Percentiles rank a stretch among this genome's conserved stretches.
Evolutionary conservation across 2,888 invertebrate genomes (phyloP).

Genomic region (Oscheius sp.): DNA sequence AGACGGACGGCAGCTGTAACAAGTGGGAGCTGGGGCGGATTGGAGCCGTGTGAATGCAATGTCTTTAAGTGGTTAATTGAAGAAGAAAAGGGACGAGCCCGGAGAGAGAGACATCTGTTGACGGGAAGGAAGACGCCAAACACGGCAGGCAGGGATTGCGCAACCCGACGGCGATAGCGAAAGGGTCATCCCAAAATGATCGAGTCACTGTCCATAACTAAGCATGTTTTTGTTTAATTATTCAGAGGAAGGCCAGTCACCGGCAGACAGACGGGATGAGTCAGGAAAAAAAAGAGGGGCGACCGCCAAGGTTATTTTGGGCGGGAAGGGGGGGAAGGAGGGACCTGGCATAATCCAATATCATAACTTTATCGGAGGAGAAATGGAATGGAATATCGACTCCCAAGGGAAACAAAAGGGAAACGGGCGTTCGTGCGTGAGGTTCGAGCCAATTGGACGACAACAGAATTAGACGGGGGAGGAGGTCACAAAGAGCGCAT

Average conservation of each 20-base stretch:
- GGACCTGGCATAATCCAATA: too few species aligned
- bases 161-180: constrained; percentile 23
- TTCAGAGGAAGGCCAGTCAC: background rate
- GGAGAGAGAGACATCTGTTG: constrained; percentile 30
- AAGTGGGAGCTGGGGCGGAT: background rate
- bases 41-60: constrained; percentile 15
- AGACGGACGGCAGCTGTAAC: constrained; percentile 5
- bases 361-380: too few species aligned
- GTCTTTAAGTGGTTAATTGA: constrained; percentile 34
- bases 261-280: background rate
- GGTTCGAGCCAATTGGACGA: constrained; percentile 3
- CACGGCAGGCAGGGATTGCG: constrained; percentile 25
- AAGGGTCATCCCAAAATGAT: background rate
- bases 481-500: constrained; percentile 11
- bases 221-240: background rate
- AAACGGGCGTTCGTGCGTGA: background rate
- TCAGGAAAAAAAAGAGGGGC: background rate
- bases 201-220: background rate
- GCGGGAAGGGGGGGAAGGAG: background rate
- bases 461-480: too few species aligned
- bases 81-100: constrained; percentile 9
- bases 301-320: background rate
- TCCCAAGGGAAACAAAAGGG: background rate
- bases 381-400: too few species aligned
- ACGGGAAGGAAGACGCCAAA: constrained; percentile 22